These are phyloP conservation scores for Theodoxus fluviatilis DNA, from an alignment of 2,888 invertebrate genomes.

Conservation along the genomic window DNA sequence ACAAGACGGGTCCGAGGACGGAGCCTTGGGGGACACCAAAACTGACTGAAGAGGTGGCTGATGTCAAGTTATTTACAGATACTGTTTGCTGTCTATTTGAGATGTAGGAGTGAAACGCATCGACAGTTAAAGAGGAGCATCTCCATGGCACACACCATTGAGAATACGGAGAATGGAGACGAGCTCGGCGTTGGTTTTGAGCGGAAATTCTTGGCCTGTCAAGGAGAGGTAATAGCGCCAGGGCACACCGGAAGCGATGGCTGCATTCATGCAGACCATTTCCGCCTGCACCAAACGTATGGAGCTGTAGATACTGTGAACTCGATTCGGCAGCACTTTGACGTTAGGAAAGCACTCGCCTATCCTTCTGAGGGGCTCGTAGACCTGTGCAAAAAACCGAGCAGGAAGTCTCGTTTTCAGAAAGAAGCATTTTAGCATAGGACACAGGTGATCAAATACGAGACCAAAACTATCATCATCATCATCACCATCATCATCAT, in stretches of 20 bases:
- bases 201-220: constrained; percentile 58
- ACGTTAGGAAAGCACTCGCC: constrained; percentile 53
- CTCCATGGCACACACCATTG: constrained; percentile 58
- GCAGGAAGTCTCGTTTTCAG: too few relatives aligned
- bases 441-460: too few relatives aligned
- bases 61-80: too few relatives aligned
- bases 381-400: too few relatives aligned
- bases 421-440: too few relatives aligned
- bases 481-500: too few relatives aligned
- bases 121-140: constrained; percentile 34
- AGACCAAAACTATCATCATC: too few relatives aligned
- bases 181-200: constrained; percentile 60
- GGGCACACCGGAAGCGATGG: constrained; percentile 31
- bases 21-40: too few relatives aligned
- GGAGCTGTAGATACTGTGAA: constrained; percentile 42
- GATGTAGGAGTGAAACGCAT: too few relatives aligned
- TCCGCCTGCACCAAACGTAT: constrained; percentile 40
- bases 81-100: too few relatives aligned
- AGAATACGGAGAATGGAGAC: constrained; percentile 55
- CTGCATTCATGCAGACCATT: constrained; percentile 39
- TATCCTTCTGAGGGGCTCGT: constrained; percentile 37
- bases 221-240: constrained; percentile 64
- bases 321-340: constrained; percentile 39
- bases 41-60: too few relatives aligned
- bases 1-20: too few relatives aligned